A percentile compares a stretch with the other conserved stretches of the same genome.
Conservation (phyloP, 2,888 invertebrate genomes). For the Dynastes tityus region DNA sequence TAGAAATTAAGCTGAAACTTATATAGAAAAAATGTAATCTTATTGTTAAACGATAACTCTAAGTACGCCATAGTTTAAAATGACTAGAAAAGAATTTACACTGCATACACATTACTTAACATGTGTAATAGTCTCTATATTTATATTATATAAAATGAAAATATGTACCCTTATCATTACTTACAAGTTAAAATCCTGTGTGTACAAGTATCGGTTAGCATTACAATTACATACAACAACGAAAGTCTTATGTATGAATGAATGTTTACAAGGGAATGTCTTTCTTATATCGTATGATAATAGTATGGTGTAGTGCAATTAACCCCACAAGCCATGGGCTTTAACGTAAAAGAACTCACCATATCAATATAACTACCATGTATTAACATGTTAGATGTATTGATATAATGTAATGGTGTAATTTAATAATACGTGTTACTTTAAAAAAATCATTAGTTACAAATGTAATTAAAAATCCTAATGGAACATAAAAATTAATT, state of each 20-base stretch:
- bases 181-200: constrained; percentile 24
- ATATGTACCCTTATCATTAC: constrained; percentile 36
- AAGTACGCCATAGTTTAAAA: constrained; percentile 43
- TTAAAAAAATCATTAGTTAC: too few species aligned
- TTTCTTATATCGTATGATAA: neutral
- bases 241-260: constrained; percentile 22
- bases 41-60: constrained; percentile 5
- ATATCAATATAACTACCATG: neutral
- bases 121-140: constrained; percentile 21
- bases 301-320: neutral
- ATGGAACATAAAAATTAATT: too few species aligned
- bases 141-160: constrained; percentile 36
- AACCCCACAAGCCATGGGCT: too few species aligned
- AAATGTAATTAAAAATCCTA: too few species aligned
- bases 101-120: neutral
- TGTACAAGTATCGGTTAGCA: neutral
- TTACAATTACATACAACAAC: constrained; percentile 11
- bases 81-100: constrained; percentile 45
- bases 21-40: neutral
- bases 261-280: constrained; percentile 22
- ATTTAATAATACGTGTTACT: too few species aligned
- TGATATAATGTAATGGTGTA: too few species aligned
- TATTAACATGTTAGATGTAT: too few species aligned
- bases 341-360: neutral
- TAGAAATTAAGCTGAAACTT: neutral